Percentiles rank a stretch among this genome's conserved stretches.
These are phyloP conservation scores for Nymphalis urticae DNA, from an alignment of 2,888 invertebrate species.

Conservation along the genomic window DNA sequence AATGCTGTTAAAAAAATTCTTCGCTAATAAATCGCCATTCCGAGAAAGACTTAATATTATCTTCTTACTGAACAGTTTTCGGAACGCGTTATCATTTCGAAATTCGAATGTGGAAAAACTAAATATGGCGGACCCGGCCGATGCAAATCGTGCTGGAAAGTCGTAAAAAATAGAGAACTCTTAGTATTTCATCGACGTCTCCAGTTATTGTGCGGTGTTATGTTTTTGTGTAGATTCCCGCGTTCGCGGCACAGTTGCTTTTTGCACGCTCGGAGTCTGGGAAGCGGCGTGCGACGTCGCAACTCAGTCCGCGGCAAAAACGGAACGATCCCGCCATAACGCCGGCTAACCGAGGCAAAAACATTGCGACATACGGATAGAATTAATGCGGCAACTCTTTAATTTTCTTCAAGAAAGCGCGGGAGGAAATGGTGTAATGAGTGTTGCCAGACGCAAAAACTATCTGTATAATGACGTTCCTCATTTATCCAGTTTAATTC, in stretches of 20 bases:
- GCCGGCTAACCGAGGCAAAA: constrained; percentile 63
- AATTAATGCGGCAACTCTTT: constrained; percentile 79
- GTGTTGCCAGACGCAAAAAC: constrained; percentile 74
- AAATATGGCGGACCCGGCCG: constrained; percentile 45
- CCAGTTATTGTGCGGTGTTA: constrained; percentile 73
- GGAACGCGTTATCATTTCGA: constrained; percentile 43
- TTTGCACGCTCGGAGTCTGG: constrained; percentile 70
- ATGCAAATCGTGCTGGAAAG: constrained; percentile 69
- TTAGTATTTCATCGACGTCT: constrained; percentile 79
- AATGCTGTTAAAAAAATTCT: constrained; percentile 41
- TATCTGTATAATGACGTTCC: constrained; percentile 70
- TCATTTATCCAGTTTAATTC: constrained; percentile 55
- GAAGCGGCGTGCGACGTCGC: constrained; percentile 60
- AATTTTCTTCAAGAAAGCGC: constrained; percentile 80
- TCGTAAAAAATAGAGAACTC: constrained; percentile 69
- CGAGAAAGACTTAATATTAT: constrained; percentile 63
- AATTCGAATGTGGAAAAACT: constrained; percentile 44
- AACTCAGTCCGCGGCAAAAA: constrained; percentile 61
- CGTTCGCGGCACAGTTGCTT: constrained; percentile 49
- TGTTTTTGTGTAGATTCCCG: constrained; percentile 57
- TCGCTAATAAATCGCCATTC: constrained; percentile 67
- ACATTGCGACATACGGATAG: constrained; percentile 72
- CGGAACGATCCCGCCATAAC: constrained; percentile 64
- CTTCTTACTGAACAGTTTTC: constrained; percentile 37
- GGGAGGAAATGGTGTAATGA: constrained; percentile 79